Base-by-base conservation (phyloP, 1,140 invertebrate species). In the Zaprionus inermis region DNA sequence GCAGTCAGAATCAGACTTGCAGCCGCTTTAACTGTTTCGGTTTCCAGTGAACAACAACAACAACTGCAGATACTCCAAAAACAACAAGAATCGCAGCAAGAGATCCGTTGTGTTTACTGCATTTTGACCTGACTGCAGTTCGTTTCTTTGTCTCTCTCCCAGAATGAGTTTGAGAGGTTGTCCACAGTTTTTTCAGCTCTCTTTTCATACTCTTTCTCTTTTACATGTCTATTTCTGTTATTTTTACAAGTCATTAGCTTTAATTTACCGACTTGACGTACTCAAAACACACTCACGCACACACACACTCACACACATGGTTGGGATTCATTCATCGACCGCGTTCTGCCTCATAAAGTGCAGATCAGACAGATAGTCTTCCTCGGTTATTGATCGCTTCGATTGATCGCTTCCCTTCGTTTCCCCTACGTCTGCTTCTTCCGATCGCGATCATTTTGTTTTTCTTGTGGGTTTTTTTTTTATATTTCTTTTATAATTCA, bases 231-330 rank as follows among this genome's bases (percentile, higher is more conserved):
- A 16, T 59, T 61, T 76, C 28, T 66, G 68, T 75, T 89, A 70
- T 86, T 88, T 88, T 82, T 84, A 89, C 80, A 84, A 84, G 84
- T 88, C 84, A 88, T 88, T 89, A 89, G 84, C 84, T 88, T 89
- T 88, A 89, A 89, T 88, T 84, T 89, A 89, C 84, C 77, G 74
- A 74, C 72, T 69, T 54, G 11, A 51, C 22, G 5, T 12, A 38
- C 36, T n/a, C 5, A 38, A 38, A 38, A 38, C 2, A 28, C 2
- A 28, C n/a, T n/a, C n/a, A n/a, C n/a, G n/a, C n/a, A 32, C 7
- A 49, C 44, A 49, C 58, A 51, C 16, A 36, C 11, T 20, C 18
- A 22, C 24, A 64, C 66, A 81, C 34, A 67, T 65, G 69, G 56
- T 69, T 77, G 69, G 46, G 46, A 65, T 89, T 88, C 84, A 88